These are phyloP conservation scores for Dolichopus griseipennis DNA, from an alignment of 2,888 invertebrate genomes.

Conservation along the genomic window DNA sequence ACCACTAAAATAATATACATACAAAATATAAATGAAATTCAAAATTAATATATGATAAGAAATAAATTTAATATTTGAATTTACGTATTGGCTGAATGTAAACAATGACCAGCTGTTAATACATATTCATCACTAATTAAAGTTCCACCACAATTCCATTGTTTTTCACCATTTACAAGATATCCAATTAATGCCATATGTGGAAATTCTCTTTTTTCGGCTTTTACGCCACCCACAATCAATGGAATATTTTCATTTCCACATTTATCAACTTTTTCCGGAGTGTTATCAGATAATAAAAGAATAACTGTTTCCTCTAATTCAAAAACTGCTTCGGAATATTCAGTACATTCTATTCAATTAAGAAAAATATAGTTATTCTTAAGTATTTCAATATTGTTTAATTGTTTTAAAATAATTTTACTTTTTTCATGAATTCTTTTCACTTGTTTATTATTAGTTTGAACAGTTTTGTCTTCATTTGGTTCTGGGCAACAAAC, in stretches of 20 bases:
- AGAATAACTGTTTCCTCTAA: background rate
- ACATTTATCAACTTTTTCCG: slow-evolving; percentile 15
- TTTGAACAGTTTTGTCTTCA: slow-evolving; percentile 20
- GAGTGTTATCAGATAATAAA: background rate
- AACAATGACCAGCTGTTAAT: slow-evolving; percentile 51
- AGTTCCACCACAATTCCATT: slow-evolving; percentile 36
- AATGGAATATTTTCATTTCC: slow-evolving; percentile 38
- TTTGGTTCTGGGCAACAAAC: slow-evolving; percentile 35
- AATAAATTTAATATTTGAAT: slow-evolving; percentile 14
- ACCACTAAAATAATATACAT: slow-evolving; percentile 15
- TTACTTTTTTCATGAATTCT: background rate
- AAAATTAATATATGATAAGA: no score
- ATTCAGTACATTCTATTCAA: slow-evolving; percentile 9
- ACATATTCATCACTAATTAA: slow-evolving; percentile 39
- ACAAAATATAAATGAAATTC: no score
- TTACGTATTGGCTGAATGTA: slow-evolving; percentile 23
- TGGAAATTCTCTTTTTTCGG: slow-evolving; percentile 35
- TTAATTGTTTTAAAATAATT: background rate
- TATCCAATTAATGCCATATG: slow-evolving; percentile 32
- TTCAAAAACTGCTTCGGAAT: slow-evolving; percentile 7
- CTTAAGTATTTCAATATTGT: no score
- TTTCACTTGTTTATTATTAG: background rate
- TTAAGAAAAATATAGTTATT: no score
- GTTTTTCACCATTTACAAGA: background rate
- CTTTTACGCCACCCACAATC: slow-evolving; percentile 30